These are phyloP conservation scores for Papilio polyxenes DNA, from an alignment of 1,140 invertebrate genomes.

Conservation along the genomic window DNA sequence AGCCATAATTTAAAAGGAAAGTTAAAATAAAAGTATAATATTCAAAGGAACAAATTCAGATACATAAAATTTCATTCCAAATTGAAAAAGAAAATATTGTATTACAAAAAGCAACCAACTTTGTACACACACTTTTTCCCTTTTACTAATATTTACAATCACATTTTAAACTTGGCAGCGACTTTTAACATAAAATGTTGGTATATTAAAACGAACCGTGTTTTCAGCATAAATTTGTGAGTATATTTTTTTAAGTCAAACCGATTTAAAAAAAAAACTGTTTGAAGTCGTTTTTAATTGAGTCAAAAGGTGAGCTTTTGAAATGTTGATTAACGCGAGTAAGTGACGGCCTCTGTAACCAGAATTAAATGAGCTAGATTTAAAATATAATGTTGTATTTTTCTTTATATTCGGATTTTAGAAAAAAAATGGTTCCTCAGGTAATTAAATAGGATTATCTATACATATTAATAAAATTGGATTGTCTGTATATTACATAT, in stretches of 20 bases:
- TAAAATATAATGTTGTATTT: background rate
- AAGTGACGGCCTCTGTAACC: background rate
- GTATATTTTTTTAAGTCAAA: slow-evolving; percentile 3
- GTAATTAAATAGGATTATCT: too few species aligned
- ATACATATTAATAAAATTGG: too few species aligned
- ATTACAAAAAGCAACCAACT: background rate
- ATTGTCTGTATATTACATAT: too few species aligned
- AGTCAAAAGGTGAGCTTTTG: slow-evolving; percentile 21
- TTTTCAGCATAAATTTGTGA: slow-evolving; percentile 1
- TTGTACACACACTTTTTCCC: background rate
- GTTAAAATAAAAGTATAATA: background rate
- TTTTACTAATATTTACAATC: background rate
- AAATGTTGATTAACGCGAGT: slow-evolving; percentile 17
- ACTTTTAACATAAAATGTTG: slow-evolving; percentile 5
- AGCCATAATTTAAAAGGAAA: too few species aligned
- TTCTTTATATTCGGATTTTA: background rate
- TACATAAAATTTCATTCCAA: background rate
- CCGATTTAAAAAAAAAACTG: background rate
- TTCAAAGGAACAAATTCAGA: background rate
- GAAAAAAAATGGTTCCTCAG: background rate
- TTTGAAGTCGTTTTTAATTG: slow-evolving; percentile 24
- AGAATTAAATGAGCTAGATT: slow-evolving; percentile 1
- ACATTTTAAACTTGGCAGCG: background rate
- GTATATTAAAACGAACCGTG: background rate
- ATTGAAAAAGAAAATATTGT: background rate